Evolutionary conservation across 2,888 invertebrate genomes (phyloP).

Genomic region (Polydrusus tereticollis): DNA sequence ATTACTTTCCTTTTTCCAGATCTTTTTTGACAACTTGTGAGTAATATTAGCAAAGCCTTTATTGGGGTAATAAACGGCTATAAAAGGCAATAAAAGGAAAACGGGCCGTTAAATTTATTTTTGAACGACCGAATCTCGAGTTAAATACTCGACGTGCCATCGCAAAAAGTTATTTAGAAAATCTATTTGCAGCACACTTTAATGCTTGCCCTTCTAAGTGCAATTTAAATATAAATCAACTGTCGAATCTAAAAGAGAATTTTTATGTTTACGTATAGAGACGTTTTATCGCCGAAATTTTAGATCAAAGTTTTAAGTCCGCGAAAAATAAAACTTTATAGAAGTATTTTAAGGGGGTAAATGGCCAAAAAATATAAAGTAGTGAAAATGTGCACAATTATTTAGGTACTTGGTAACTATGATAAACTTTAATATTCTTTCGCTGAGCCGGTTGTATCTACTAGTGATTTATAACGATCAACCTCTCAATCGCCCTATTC

Average conservation of each 20-base stretch:
- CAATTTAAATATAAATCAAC: slow-evolving; percentile 2
- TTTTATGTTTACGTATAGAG: neutral
- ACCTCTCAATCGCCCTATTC: too few relatives aligned
- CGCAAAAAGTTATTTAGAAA: slow-evolving; percentile 29
- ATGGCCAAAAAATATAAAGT: too few relatives aligned
- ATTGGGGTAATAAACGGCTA: neutral
- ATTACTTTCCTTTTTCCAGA: too few relatives aligned
- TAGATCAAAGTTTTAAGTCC: neutral
- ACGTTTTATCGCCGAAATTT: neutral
- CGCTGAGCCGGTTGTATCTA: too few relatives aligned
- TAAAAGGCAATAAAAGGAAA: slow-evolving; percentile 22
- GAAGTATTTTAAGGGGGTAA: neutral
- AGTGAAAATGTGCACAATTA: too few relatives aligned
- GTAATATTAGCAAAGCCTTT: neutral
- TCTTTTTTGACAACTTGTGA: neutral
- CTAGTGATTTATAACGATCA: too few relatives aligned
- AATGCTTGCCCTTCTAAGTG: slow-evolving; percentile 18
- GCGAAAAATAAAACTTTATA: neutral
- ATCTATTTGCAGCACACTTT: slow-evolving; percentile 23
- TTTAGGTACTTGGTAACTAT: too few relatives aligned
- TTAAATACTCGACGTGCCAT: slow-evolving; percentile 26
- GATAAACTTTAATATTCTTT: too few relatives aligned
- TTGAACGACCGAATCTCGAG: slow-evolving; percentile 9
- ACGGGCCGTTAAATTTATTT: slow-evolving; percentile 26
- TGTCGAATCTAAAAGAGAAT: neutral